Conservation (phyloP, 2,113 vertebrate species). For the Chaetodon auriga region DNA sequence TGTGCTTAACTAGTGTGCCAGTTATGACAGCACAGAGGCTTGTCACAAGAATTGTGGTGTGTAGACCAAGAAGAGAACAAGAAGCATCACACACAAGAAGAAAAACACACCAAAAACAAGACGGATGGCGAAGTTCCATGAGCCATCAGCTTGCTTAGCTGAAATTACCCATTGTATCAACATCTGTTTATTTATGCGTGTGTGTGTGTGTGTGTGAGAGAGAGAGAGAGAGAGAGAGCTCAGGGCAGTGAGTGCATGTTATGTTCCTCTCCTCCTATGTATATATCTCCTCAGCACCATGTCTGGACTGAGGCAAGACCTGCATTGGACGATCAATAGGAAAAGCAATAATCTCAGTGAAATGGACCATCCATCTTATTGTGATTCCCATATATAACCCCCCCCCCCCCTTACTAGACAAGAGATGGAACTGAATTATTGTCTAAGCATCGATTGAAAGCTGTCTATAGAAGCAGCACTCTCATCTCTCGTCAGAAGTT, state of each 20-base stretch:
- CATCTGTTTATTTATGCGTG: constrained; percentile 29
- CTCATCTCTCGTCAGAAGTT: constrained; percentile 24
- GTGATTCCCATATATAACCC: constrained; percentile 60
- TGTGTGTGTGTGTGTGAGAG: constrained; percentile 11
- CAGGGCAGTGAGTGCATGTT: constrained; percentile 47
- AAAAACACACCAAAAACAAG: constrained; percentile 14
- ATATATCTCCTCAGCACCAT: constrained; percentile 40
- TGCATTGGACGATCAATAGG: constrained; percentile 70
- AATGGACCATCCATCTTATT: constrained; percentile 72
- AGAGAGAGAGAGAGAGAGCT: neutral
- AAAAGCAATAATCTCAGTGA: constrained; percentile 74
- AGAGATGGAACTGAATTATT: constrained; percentile 71
- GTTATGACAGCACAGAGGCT: neutral
- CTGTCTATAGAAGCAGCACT: constrained; percentile 45
- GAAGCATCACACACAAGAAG: neutral
- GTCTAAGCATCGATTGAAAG: constrained; percentile 65
- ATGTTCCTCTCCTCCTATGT: constrained; percentile 12
- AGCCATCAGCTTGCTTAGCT: neutral
- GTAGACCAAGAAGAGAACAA: neutral
- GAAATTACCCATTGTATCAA: constrained; percentile 14
- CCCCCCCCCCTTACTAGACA: constrained; percentile 16
- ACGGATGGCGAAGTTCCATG: neutral
- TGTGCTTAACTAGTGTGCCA: neutral
- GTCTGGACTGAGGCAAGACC: constrained; percentile 64
- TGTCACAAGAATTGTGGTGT: neutral